Base-by-base conservation (phyloP, 2,888 invertebrate genomes). In the Nycteola revayana region DNA sequence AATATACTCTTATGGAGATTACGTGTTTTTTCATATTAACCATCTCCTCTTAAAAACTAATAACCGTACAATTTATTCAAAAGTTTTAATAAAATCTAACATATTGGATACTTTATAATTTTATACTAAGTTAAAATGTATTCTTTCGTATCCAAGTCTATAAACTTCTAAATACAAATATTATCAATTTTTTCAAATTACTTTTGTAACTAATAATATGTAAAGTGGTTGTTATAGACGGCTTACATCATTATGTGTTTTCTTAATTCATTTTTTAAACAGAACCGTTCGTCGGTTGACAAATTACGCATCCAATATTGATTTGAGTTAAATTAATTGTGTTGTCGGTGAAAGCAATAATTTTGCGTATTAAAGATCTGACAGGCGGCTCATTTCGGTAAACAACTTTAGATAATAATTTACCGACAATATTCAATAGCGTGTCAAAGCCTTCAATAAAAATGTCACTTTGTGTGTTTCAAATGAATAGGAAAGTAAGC, bases 51-150 rank as follows among this genome's bases (percentile, higher is more conserved):
- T 58, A 54, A 45, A 58, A 49, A 62, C 59, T 64, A 64, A 68
- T 66, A 60, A 50, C 61, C 60, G 54, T 50, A 66, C 69, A 72
- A 75, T 75, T 67, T 79, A 77, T 79, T 61, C 69, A 59, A 69
- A 61, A 69, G 68, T 74, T 21, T 78, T 69, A 75, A 75, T 75
- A 65, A 63, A 71, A 74, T 55, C 49, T 66, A 67, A 59, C 60
- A 26, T 31, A 27, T 29, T 62, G 60, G 64, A 73, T 66, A 45
- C 62, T 66, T 71, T 68, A 70, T 64, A 44, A 65, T 67, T 69
- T 70, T 69, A 72, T 70, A 53, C 62, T 58, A 58, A 65, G 60
- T 60, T 56, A 65, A 70, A 69, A 71, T 66, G 66, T 64, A 61
- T 70, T 65, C 57, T 64, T 77, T 67, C 66, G 67, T 51, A 54